Conservation (phyloP, 2,113 vertebrate genomes). For the Illadopsis cleaveri region DNA sequence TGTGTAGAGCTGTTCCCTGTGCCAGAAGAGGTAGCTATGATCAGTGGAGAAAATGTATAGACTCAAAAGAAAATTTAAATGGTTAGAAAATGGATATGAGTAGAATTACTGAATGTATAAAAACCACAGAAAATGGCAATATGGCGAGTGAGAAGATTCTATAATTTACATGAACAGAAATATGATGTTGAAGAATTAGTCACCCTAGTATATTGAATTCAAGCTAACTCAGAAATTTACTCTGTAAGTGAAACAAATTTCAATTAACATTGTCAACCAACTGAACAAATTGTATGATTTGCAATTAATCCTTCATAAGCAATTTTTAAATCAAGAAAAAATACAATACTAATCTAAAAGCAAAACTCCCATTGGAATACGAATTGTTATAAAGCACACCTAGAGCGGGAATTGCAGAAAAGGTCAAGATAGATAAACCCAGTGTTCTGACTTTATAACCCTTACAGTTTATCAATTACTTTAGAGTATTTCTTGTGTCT, state of each 20-base stretch:
- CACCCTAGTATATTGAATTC: neutral
- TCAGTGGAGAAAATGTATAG: neutral
- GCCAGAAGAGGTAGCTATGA: neutral
- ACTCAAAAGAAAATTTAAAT: neutral
- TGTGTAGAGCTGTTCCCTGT: neutral
- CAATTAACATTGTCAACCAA: neutral
- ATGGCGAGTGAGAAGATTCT: neutral
- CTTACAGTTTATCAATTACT: neutral
- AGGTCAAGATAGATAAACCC: neutral
- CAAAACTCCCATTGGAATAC: neutral
- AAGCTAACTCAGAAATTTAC: neutral
- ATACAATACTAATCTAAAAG: neutral
- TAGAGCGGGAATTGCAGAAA: neutral
- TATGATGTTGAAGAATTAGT: neutral
- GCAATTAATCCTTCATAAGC: neutral
- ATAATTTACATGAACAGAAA: neutral
- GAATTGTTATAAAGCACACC: neutral
- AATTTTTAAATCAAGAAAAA: neutral
- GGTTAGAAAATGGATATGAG: neutral
- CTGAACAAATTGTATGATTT: neutral
- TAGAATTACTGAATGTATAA: neutral
- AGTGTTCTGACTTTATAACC: neutral
- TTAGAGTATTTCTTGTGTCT: neutral
- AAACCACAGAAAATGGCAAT: neutral
- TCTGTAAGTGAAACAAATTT: neutral